Conservation (phyloP, 2,888 invertebrate species). For the Limnephilus auricula region DNA sequence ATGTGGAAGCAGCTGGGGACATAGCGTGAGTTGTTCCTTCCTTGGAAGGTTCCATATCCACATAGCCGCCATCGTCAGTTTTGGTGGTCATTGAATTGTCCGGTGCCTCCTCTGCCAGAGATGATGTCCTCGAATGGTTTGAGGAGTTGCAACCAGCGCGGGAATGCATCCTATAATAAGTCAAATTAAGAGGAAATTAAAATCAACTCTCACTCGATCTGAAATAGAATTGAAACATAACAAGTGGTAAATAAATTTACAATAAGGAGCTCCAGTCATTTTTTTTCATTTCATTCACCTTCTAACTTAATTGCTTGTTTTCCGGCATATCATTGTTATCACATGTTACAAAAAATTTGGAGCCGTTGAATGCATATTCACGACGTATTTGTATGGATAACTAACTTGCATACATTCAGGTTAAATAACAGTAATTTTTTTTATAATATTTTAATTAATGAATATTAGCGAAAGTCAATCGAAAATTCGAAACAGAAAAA, state of each 20-base stretch:
- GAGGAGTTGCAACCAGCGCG: conserved; percentile 72
- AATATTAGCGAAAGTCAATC: too few species aligned
- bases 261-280: neutral
- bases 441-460: too few species aligned
- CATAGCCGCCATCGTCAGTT: conserved; percentile 73
- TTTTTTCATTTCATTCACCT: too few species aligned
- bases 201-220: neutral
- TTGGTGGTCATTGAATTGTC: conserved; percentile 66
- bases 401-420: too few species aligned
- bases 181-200: conserved; percentile 10
- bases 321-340: too few species aligned
- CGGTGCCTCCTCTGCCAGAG: conserved; percentile 76
- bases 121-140: conserved; percentile 81
- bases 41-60: conserved; percentile 79
- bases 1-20: conserved; percentile 83
- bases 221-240: neutral
- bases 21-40: conserved; percentile 69
- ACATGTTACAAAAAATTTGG: too few species aligned
- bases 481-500: too few species aligned
- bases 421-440: too few species aligned
- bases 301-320: too few species aligned
- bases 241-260: neutral
- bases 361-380: too few species aligned
- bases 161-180: conserved; percentile 67
- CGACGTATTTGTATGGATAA: too few species aligned